These are phyloP conservation scores for Scytalopus superciliaris DNA, from an alignment of 2,113 vertebrate genomes.

Conservation along the genomic window DNA sequence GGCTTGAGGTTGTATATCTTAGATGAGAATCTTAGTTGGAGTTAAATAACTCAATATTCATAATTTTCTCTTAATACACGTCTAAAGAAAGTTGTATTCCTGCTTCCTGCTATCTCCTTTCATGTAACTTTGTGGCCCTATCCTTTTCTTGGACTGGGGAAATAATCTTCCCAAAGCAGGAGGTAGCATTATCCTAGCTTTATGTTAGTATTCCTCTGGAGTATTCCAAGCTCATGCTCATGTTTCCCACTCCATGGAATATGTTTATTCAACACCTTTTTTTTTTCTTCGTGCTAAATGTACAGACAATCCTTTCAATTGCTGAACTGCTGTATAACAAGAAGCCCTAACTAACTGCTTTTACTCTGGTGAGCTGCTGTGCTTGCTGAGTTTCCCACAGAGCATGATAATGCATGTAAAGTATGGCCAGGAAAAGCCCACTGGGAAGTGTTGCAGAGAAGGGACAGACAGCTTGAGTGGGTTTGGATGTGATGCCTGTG, in stretches of 20 bases:
- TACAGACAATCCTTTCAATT: neutral
- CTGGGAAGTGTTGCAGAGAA: neutral
- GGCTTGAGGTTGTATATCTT: neutral
- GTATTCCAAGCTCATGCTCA: neutral
- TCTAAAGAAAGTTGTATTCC: neutral
- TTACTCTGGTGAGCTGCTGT: neutral
- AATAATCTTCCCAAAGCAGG: neutral
- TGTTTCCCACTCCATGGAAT: neutral
- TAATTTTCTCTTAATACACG: neutral
- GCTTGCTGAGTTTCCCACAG: neutral
- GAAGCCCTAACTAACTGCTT: neutral
- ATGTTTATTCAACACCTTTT: neutral
- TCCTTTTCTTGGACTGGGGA: neutral
- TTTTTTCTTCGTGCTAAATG: neutral
- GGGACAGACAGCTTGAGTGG: neutral
- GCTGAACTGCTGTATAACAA: neutral
- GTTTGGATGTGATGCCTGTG: neutral
- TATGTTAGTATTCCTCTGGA: neutral
- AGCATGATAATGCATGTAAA: conserved; percentile 12
- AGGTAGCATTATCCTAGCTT: neutral
- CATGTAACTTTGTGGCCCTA: neutral
- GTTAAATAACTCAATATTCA: neutral
- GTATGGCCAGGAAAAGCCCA: neutral
- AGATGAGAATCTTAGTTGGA: neutral
- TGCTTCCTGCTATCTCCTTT: neutral